Conservation (phyloP, 2,113 vertebrate species). For the Passerina amoena region DNA sequence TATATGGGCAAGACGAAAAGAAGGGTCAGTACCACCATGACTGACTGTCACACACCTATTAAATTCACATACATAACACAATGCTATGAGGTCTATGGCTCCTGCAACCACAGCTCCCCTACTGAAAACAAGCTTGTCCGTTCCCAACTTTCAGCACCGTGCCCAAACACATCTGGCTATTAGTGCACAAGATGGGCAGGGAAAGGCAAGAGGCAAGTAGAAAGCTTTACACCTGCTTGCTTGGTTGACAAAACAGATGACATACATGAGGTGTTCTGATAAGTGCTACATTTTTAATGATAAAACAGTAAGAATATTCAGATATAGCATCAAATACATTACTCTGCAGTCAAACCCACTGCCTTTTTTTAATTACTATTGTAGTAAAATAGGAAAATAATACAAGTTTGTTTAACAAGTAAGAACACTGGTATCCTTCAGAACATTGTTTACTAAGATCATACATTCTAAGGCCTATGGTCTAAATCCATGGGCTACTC, state of each 20-base stretch:
- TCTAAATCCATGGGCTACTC: not conserved
- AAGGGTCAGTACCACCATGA: not conserved
- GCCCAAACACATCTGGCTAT: not conserved
- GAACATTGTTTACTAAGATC: not conserved
- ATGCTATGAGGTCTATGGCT: not conserved
- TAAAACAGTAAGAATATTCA: not conserved
- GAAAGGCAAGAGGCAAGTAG: not conserved
- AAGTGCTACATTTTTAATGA: not conserved
- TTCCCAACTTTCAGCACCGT: not conserved
- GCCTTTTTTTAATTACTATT: not conserved
- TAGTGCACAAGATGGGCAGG: not conserved
- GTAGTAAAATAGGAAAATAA: not conserved
- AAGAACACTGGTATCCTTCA: not conserved
- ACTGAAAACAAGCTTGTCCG: not conserved
- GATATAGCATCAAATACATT: not conserved
- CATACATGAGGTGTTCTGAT: accelerated
- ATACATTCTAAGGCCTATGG: not conserved
- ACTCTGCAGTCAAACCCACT: not conserved
- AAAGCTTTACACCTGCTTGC: not conserved
- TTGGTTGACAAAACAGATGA: not conserved
- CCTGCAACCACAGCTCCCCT: not conserved
- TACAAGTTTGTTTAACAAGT: not conserved
- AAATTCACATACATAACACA: not conserved
- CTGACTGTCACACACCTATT: not conserved
- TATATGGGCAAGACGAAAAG: not conserved